A percentile compares a stretch with the other conserved stretches of the same genome.
phyloP scores from a whole-genome alignment of 2,888 invertebrate species.

The Notodonta dromedarius region DNA sequence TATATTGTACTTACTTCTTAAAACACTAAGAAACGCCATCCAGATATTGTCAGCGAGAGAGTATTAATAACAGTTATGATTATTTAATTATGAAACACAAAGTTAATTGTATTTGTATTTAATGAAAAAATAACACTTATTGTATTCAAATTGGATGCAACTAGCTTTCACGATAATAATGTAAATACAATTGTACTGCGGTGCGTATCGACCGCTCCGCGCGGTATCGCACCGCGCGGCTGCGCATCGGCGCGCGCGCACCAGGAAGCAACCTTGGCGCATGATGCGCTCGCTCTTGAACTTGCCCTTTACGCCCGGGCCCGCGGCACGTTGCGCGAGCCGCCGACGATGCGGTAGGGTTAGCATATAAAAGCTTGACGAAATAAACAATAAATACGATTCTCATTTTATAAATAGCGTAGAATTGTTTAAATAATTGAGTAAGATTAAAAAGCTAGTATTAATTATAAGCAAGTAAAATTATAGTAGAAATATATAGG shows the following conservation, averaged over 20 bases:
- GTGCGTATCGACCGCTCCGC: slow-evolving; percentile 1
- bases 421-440: too few relatives aligned
- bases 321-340: slow-evolving; percentile 34
- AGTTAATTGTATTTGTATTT: too few relatives aligned
- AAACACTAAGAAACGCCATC: too few relatives aligned
- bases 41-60: too few relatives aligned
- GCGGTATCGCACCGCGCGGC: slow-evolving; percentile 27
- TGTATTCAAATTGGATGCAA: background rate
- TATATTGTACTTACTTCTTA: too few relatives aligned
- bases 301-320: slow-evolving; percentile 64
- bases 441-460: too few relatives aligned
- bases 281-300: slow-evolving; percentile 71
- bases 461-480: too few relatives aligned
- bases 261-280: slow-evolving; percentile 76
- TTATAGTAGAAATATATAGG: too few relatives aligned
- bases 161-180: slow-evolving; percentile 1
- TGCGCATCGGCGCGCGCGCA: slow-evolving; percentile 64
- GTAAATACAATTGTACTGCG: slow-evolving; percentile 3
- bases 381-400: background rate
- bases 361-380: slow-evolving; percentile 10
- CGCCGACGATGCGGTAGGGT: slow-evolving; percentile 25
- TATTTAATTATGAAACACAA: too few relatives aligned
- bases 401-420: too few relatives aligned
- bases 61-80: too few relatives aligned
- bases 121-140: background rate